phyloP scores from a whole-genome alignment of 2,797 vertebrate genomes.

The Intellagama lesueurii region DNA sequence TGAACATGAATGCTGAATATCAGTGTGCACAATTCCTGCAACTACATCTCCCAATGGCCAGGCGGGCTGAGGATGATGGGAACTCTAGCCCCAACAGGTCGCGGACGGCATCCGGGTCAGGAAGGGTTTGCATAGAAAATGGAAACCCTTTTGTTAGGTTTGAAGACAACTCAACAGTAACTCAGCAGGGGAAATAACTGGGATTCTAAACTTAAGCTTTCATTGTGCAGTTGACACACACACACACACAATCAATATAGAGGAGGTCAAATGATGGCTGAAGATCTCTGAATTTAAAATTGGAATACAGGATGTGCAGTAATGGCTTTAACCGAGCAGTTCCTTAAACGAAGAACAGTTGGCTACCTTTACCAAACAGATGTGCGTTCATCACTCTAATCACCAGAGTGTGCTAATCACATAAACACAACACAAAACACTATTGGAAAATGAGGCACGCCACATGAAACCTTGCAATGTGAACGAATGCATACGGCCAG shows the following conservation, averaged over 20 bases:
- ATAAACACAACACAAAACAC: slow-evolving; percentile 49
- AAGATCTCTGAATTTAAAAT: background rate
- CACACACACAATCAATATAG: too few species aligned
- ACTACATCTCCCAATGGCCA: background rate
- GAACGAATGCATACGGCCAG: background rate
- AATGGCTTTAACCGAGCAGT: background rate
- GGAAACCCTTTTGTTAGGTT: too few species aligned
- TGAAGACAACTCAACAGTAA: too few species aligned
- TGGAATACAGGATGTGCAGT: background rate
- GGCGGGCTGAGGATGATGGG: background rate
- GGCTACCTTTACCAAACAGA: slow-evolving; percentile 10
- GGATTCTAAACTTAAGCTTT: background rate
- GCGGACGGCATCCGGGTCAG: too few species aligned
- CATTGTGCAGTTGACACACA: too few species aligned
- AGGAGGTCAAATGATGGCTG: too few species aligned
- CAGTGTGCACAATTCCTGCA: too few species aligned
- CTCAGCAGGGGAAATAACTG: background rate
- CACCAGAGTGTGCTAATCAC: slow-evolving; percentile 31
- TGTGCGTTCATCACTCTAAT: slow-evolving; percentile 14
- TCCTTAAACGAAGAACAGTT: background rate
- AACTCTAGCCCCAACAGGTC: too few species aligned
- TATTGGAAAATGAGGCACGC: slow-evolving; percentile 68
- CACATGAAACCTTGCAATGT: background rate
- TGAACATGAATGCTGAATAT: too few species aligned
- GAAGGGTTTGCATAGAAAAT: too few species aligned